Percentiles rank a stretch among this genome's conserved stretches.
Conservation (phyloP, 2,888 invertebrate species). For the Eristalinus sepulchralis region DNA sequence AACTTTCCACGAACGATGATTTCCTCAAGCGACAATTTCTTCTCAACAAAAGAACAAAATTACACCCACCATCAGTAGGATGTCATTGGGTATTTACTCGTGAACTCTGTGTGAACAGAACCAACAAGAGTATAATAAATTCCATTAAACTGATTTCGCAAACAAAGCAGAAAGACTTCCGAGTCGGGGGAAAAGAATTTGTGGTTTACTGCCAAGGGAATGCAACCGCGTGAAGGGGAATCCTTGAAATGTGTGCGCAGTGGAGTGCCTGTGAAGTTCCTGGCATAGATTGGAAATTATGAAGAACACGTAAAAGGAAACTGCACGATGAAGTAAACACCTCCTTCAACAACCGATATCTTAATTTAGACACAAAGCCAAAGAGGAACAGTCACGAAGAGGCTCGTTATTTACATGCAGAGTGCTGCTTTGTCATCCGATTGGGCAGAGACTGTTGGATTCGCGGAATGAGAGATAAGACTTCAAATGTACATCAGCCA, state of each 20-base stretch:
- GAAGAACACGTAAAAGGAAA: neutral
- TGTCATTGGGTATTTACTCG: neutral
- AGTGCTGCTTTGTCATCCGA: neutral
- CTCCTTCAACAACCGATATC: neutral
- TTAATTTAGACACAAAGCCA: constrained; percentile 23
- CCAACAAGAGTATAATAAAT: neutral
- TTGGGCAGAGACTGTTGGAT: neutral
- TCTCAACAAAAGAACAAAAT: neutral
- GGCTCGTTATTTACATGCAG: neutral
- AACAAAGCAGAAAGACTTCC: neutral
- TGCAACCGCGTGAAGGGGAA: constrained; percentile 1
- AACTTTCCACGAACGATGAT: neutral
- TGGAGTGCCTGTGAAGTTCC: neutral
- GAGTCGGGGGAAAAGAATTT: neutral
- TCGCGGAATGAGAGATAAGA: neutral
- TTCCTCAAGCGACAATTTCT: neutral
- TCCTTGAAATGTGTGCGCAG: neutral
- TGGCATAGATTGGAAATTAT: constrained; percentile 10
- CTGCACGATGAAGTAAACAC: constrained; percentile 4
- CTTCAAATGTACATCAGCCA: neutral
- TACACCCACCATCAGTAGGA: neutral
- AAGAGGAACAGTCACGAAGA: neutral
- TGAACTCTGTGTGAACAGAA: neutral
- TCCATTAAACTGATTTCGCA: constrained; percentile 14
- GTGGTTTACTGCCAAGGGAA: constrained; percentile 5